Base-by-base conservation (phyloP, 2,797 vertebrate species). In the Smutsia temminckii region DNA sequence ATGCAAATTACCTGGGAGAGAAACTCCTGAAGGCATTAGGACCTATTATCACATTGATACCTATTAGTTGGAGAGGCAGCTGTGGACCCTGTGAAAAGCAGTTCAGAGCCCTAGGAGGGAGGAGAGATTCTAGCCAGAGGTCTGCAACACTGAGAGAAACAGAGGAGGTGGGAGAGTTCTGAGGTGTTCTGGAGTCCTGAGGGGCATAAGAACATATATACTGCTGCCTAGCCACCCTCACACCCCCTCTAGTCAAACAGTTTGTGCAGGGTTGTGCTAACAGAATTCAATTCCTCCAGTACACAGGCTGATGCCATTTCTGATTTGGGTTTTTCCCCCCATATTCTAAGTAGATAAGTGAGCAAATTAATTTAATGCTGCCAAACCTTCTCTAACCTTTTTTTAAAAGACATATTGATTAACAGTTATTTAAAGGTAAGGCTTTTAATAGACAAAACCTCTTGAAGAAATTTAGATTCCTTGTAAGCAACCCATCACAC, bases 351-450 rank as follows among this genome's bases (percentile, higher is more conserved):
- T 86, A 91, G 13, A n/a, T 78, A 81, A 66, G 63, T 79, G 34
- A 92, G 55, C 8, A 94, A 93, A 87, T 91, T 68, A 96, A 96
- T 84, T 94, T 78, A 93, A 5, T 72, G 42, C 34, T 83, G 42
- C 21, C 89, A 87, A 93, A 85, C 6, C 12, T 92, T 79, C 88
- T 92, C 61, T 49, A 89, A 32, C 16, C 32, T 40, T 63, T 93
- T 69, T 77, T 14, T 46, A 12, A 90, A 97, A 95, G 55, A 64
- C 20, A 68, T 94, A 93, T 87, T 85, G 61, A 96, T 97, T 75
- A 74, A 89, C 12, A n/a, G 84, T 85, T 96, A 94, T 95, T 94
- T 95, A 91, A 89, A 97, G 75, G 71, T 34, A 91, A 34, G 14
- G 21, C n/a, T 84, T 96, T 95, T 91, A 95, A 75, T 80, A 86